Evolutionary conservation across 2,113 vertebrate species (phyloP), one percentile per base, ranked within the genome.

Genomic region (Amblyornis subalaris): DNA sequence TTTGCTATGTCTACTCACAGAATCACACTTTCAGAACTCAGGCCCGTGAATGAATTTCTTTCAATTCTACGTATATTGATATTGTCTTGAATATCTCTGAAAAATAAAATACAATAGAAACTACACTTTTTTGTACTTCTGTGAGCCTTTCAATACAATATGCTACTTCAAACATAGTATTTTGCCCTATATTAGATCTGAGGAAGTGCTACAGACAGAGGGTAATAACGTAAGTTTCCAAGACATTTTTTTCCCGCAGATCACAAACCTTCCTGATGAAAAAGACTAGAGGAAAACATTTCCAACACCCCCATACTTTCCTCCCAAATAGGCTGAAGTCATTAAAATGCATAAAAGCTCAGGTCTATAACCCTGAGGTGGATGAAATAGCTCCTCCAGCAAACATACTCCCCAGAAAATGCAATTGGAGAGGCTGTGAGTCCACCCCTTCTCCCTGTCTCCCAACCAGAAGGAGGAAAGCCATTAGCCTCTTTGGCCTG

Each of bases 21-120:
- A 95, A 97, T 97, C 53, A 98, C 86, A 44, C 96, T 97, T 89
- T 98, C 97, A 94, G 95, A 96, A 93, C 98, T 98, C 71, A 98
- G 97, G 81, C 98, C 98, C 40, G 36, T 60, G 92, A 98, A 98
- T 24, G 98, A 97, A 85, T 98, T 98, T 86, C 89, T 97, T 96
- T 97, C 95, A 74, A 98, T 96, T 22, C 90, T 96, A 40, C 96
- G 97, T 91, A 98, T 97, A 69, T 98, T 97, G 88, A 98, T 98
- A 73, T 98, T 98, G 85, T 98, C 98, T 96, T 98, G 98, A 93
- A 98, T 95, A 74, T 98, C 98, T 92, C 98, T 98, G 95, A 85
- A 97, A 97, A 95, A 90, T 42, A 97, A 94, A 97, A 82, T 35
- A 81, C 29, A 88, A 38, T 10, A 74, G 69, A 91, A 66, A 91